Evolutionary conservation across 2,797 vertebrate species (phyloP), one percentile per base, ranked within the genome.

Genomic region (Champsocephalus esox): DNA sequence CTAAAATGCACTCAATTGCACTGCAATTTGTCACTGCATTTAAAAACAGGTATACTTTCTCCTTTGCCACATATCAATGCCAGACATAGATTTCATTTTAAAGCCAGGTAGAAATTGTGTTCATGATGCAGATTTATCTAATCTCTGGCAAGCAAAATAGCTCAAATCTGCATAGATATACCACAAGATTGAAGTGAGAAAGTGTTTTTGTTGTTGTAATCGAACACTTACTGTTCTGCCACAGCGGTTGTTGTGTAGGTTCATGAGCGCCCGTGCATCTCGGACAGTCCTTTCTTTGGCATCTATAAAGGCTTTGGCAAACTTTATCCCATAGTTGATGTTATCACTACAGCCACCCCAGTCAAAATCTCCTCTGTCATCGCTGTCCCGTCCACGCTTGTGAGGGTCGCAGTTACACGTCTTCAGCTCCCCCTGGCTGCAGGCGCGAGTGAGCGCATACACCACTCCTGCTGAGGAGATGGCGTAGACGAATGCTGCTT

Each of bases 261-360:
- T 99, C 96, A 99, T 99, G 83, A 98, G 95, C 0, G 98, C 98
- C 71, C 97, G 95, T 12, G 98, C 98, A 0, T 99, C 98, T 89
- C 97, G 96, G 69, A 98, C 96, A 0, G 95, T 97, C 89, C 95
- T 96, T 91, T 99, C 98, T 93, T 98, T 98, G 89, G 98, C 97
- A 0, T 99, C 98, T 84, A 99, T 96, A 11, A 99, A 99, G 74
- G 95, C 96, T 89, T 99, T 99, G 84, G 98, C 97, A 21, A 99
- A 99, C 73, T 96, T 96, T 71, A 99, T 96, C 13, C 97, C 98
- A 0, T 99, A 99, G 94, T 97, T 96, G 89, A 99, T 97, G 85
- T 99, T 98, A 93, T 99, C 98, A 3, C 98, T 99, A 86, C 98
- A 99, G 89, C 98, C 98, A 0, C 98, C 98, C 98, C 98, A 99